A percentile compares a stretch with the other conserved stretches of the same genome.
These are phyloP conservation scores for Synanthedon andrenaeformis DNA, from an alignment of 2,888 invertebrate genomes.

Conservation along the genomic window DNA sequence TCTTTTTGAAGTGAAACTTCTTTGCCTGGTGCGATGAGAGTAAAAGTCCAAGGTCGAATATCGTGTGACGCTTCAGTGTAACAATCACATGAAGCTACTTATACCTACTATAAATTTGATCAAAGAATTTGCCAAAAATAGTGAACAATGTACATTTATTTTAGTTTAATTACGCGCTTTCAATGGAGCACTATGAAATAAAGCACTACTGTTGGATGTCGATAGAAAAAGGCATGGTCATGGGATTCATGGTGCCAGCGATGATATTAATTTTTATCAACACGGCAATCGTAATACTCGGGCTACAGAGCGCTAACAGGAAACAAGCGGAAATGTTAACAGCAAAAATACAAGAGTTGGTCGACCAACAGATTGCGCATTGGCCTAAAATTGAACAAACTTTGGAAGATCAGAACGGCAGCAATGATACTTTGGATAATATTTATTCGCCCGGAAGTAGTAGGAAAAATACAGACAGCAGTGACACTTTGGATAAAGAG, in stretches of 20 bases:
- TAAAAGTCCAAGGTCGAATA: too few species aligned
- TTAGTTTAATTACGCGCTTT: slow-evolving; percentile 68
- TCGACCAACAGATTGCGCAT: slow-evolving; percentile 52
- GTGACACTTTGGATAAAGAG: slow-evolving; percentile 53
- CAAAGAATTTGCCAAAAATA: too few species aligned
- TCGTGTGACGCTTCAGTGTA: too few species aligned
- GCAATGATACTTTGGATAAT: slow-evolving; percentile 45
- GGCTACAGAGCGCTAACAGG: slow-evolving; percentile 56
- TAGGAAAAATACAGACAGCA: slow-evolving; percentile 56
- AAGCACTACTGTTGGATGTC: slow-evolving; percentile 83
- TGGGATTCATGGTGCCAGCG: slow-evolving; percentile 81
- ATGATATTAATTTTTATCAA: slow-evolving; percentile 76
- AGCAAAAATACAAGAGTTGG: slow-evolving; percentile 54
- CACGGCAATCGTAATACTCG: slow-evolving; percentile 70
- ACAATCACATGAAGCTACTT: too few species aligned
- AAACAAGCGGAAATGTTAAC: slow-evolving; percentile 58
- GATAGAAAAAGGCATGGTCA: slow-evolving; percentile 80
- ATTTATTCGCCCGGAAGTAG: slow-evolving; percentile 50
- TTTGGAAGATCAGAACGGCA: slow-evolving; percentile 32
- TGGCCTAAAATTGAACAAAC: slow-evolving; percentile 41
- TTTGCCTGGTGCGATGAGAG: too few species aligned
- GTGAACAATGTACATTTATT: too few species aligned
- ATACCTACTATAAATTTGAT: too few species aligned
- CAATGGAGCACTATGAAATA: slow-evolving; percentile 78
- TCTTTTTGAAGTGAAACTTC: too few species aligned